A percentile compares a stretch with the other conserved stretches of the same genome.
Conservation (phyloP, 2,797 vertebrate species). For the Apogon talboti region DNA sequence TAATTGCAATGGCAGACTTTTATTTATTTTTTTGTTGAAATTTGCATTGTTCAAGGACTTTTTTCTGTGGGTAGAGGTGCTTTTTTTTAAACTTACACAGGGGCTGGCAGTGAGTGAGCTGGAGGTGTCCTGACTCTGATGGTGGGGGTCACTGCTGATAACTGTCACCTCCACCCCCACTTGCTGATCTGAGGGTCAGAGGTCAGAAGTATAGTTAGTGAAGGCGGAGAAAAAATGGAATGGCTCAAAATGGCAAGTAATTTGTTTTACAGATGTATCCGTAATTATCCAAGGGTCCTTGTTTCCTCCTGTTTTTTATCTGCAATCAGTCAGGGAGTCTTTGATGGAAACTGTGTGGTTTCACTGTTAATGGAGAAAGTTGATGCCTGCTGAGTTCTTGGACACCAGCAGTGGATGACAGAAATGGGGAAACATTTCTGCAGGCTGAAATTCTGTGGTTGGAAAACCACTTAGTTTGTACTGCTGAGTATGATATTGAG, state of each 20-base stretch:
- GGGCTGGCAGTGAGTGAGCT: slow-evolving; percentile 89
- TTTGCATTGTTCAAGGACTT: slow-evolving; percentile 26
- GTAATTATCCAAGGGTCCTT: slow-evolving; percentile 44
- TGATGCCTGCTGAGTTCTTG: slow-evolving; percentile 86
- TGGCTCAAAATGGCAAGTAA: slow-evolving; percentile 7
- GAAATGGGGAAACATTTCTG: slow-evolving; percentile 77
- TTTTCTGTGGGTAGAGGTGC: slow-evolving; percentile 11
- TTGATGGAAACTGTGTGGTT: slow-evolving; percentile 75
- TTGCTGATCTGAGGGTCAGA: slow-evolving; percentile 85
- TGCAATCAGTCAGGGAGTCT: slow-evolving; percentile 53
- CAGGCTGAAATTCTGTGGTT: slow-evolving; percentile 76
- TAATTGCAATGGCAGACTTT: slow-evolving; percentile 67
- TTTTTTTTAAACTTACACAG: slow-evolving; percentile 77
- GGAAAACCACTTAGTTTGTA: slow-evolving; percentile 79
- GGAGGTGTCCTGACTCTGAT: slow-evolving; percentile 90
- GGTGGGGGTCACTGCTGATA: slow-evolving; percentile 89
- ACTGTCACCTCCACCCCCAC: slow-evolving; percentile 89
- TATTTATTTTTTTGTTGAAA: slow-evolving; percentile 16
- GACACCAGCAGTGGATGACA: slow-evolving; percentile 71
- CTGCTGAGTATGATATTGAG: slow-evolving; percentile 72
- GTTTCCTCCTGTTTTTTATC: slow-evolving; percentile 57
- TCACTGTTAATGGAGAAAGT: slow-evolving; percentile 82
- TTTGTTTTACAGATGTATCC: slow-evolving; percentile 40
- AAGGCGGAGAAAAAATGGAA: slow-evolving; percentile 10
- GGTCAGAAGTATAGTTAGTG: slow-evolving; percentile 66